phyloP scores from a whole-genome alignment of 2,113 vertebrate species.

The Propithecus coquereli region DNA sequence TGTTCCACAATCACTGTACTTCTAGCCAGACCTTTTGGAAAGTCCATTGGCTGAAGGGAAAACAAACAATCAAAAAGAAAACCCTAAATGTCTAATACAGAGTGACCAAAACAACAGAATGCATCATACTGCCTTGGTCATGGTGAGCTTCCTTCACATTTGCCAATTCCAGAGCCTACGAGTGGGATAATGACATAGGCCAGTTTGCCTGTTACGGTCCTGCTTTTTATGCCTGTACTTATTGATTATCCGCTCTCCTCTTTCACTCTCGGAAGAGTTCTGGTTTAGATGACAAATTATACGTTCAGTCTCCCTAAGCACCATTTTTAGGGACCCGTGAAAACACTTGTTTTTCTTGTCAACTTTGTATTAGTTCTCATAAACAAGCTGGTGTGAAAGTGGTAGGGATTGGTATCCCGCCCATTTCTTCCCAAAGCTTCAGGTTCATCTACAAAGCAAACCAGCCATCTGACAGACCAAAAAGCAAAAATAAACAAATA shows the following conservation, averaged over 20 bases:
- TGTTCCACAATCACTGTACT: background rate
- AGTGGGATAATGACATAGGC: background rate
- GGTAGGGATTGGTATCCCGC: slow-evolving; percentile 31
- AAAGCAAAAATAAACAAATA: background rate
- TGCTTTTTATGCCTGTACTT: background rate
- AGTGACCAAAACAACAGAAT: background rate
- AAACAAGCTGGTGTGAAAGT: slow-evolving; percentile 57
- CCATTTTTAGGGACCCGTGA: background rate
- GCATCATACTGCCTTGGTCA: accelerated
- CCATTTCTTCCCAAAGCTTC: background rate
- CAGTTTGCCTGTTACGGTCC: background rate
- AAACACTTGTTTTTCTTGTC: background rate
- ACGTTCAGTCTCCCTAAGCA: background rate
- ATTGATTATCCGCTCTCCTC: background rate
- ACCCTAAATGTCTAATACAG: background rate
- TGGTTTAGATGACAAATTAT: background rate
- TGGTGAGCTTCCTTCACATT: background rate
- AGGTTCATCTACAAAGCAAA: slow-evolving; percentile 28
- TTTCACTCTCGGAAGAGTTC: background rate
- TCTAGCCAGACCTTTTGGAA: background rate
- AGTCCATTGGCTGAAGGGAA: background rate
- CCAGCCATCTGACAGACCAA: background rate
- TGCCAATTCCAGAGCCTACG: background rate
- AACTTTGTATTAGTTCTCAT: background rate
- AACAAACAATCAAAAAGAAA: background rate